These are phyloP conservation scores for Amphiura filiformis DNA, from an alignment of 35 echinoderm and acorn worm genomes.

Conservation along the genomic window DNA sequence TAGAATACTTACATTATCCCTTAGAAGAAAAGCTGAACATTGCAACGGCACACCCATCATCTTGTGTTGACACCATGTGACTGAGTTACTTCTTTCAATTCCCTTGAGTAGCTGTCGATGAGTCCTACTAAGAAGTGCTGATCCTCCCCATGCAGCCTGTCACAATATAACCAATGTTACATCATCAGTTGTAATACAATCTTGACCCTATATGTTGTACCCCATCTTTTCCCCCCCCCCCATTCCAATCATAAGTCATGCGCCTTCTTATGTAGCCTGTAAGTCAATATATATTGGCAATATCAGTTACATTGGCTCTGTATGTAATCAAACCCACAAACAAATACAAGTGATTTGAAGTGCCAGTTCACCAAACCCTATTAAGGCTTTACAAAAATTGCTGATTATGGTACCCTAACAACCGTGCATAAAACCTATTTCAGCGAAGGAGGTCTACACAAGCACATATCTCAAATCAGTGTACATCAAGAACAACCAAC, in stretches of 20 bases:
- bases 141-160: conserved; percentile 98
- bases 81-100: conserved; percentile 74
- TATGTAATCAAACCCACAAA: no score
- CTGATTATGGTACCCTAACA: no score
- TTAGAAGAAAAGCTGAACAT: conserved; percentile 87
- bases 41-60: conserved; percentile 88
- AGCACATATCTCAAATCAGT: no score
- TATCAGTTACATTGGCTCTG: no score
- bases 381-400: no score
- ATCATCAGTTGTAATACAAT: background rate
- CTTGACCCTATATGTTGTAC: background rate
- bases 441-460: no score
- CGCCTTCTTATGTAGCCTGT: background rate
- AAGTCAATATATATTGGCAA: background rate
- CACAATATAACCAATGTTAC: no score
- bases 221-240: background rate
- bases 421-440: no score
- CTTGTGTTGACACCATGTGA: conserved; percentile 97
- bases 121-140: conserved; percentile 53
- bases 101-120: conserved; percentile 69
- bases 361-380: no score
- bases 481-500: no score
- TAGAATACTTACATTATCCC: conserved; percentile 61
- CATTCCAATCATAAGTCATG: background rate
- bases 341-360: no score